Percentiles rank a stretch among this genome's conserved stretches.
These are phyloP conservation scores for Drosophila biarmipes DNA, from an alignment of 1,140 invertebrate species.

Conservation along the genomic window DNA sequence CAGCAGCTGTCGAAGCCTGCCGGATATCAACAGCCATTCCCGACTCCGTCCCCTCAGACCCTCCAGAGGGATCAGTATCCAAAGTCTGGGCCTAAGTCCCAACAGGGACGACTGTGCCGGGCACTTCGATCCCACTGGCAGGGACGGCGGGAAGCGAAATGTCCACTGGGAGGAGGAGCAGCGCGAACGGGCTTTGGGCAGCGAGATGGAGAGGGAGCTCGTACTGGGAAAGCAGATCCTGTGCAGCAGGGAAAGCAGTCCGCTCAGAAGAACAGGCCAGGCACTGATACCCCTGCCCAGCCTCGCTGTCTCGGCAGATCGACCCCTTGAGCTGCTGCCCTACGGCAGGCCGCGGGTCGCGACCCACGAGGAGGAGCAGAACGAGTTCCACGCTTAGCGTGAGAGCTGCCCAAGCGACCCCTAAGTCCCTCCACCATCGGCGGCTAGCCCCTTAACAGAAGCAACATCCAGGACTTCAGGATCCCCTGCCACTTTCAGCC, in stretches of 20 bases:
- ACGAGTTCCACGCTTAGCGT: slow-evolving; percentile 53
- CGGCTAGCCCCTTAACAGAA: slow-evolving; percentile 6
- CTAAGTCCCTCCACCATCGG: neutral
- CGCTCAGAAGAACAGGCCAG: neutral
- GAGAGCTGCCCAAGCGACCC: neutral
- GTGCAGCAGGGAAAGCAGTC: neutral
- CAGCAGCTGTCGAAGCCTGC: slow-evolving; percentile 43
- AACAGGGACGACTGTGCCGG: neutral
- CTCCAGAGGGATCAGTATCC: slow-evolving; percentile 7
- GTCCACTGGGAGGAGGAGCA: slow-evolving; percentile 42
- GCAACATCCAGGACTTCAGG: slow-evolving; percentile 25
- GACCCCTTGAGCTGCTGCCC: slow-evolving; percentile 12
- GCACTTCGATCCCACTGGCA: no score
- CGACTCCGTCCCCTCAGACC: neutral
- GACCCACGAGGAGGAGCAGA: neutral
- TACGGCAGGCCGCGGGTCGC: neutral
- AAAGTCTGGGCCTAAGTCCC: neutral
- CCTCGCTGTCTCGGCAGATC: neutral
- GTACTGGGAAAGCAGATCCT: neutral
- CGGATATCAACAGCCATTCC: slow-evolving; percentile 24
- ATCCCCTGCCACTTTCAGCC: slow-evolving; percentile 39
- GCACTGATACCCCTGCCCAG: slow-evolving; percentile 34
- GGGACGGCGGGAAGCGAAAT: slow-evolving; percentile 5
- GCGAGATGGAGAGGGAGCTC: neutral
- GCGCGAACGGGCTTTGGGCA: neutral